Percentiles rank a stretch among this genome's conserved stretches.
phyloP scores from a whole-genome alignment of 2,888 invertebrate genomes.

The Axea sp. region DNA sequence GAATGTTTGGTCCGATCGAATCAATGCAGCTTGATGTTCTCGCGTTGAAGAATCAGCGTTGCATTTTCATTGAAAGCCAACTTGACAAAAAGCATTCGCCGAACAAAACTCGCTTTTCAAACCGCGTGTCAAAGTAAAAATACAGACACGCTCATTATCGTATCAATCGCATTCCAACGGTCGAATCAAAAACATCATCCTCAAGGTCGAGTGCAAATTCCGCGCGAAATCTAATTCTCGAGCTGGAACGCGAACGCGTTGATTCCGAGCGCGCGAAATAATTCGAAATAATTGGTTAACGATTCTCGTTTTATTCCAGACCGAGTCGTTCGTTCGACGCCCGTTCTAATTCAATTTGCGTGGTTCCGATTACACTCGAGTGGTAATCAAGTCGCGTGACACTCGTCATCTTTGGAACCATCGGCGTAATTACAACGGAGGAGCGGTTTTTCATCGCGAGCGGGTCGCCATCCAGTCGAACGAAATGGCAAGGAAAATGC shows the following conservation, averaged over 20 bases:
- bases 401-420: conserved; percentile 8
- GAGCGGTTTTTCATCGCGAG: conserved; percentile 11
- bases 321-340: background rate
- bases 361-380: conserved; percentile 7
- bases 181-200: background rate
- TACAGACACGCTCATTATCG: background rate
- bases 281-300: conserved; percentile 5
- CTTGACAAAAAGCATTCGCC: too few species aligned
- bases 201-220: conserved; percentile 2
- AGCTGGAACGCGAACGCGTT: background rate
- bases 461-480: background rate
- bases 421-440: conserved; percentile 12
- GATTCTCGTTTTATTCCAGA: too few species aligned
- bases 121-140: background rate
- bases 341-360: conserved; percentile 13
- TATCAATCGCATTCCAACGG: background rate
- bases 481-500: background rate
- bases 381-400: conserved; percentile 23
- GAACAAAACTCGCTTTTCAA: too few species aligned
- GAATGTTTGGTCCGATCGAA: too few species aligned
- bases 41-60: too few species aligned
- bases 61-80: too few species aligned
- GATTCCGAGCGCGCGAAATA: conserved; percentile 1
- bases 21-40: too few species aligned
- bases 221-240: background rate